Evolutionary conservation across 2,888 invertebrate genomes (phyloP).

Genomic region (Lasioglossum leucozonium): DNA sequence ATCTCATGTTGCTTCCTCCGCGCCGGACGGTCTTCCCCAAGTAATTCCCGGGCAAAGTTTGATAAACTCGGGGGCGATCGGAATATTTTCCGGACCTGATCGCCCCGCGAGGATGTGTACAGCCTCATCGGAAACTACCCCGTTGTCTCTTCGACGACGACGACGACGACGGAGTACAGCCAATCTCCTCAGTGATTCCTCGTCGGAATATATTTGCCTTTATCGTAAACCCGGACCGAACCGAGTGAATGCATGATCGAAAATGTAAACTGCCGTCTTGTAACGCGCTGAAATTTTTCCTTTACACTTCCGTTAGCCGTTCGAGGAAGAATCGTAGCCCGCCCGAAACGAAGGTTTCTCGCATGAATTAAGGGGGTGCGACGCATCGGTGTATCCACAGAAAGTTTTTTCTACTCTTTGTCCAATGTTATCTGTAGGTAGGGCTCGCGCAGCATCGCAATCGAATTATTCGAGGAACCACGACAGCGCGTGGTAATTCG

Average conservation of each 20-base stretch:
- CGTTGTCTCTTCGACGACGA: not conserved
- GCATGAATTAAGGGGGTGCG: not conserved
- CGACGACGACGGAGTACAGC: not conserved
- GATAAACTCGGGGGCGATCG: slow-evolving; percentile 20
- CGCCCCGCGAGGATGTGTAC: not conserved
- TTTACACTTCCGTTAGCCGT: not conserved
- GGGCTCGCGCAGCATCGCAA: not conserved
- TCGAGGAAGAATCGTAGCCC: not conserved
- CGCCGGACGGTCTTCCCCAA: not conserved
- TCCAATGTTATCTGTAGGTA: not conserved
- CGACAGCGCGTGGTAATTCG: not conserved
- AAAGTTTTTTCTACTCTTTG: not conserved
- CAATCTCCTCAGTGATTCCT: not conserved
- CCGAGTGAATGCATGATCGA: not conserved
- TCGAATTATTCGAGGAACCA: too few species aligned
- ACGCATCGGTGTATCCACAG: too few species aligned
- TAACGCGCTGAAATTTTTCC: not conserved
- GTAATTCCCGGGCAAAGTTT: slow-evolving; percentile 3
- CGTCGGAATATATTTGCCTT: not conserved
- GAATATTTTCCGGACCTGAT: slow-evolving; percentile 14
- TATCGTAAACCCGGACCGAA: not conserved
- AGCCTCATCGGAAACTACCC: not conserved
- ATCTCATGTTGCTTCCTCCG: not conserved
- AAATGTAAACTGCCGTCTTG: not conserved
- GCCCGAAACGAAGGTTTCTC: not conserved